These are phyloP conservation scores for Theristicus caerulescens DNA, from an alignment of 2,113 vertebrate species.

Conservation along the genomic window DNA sequence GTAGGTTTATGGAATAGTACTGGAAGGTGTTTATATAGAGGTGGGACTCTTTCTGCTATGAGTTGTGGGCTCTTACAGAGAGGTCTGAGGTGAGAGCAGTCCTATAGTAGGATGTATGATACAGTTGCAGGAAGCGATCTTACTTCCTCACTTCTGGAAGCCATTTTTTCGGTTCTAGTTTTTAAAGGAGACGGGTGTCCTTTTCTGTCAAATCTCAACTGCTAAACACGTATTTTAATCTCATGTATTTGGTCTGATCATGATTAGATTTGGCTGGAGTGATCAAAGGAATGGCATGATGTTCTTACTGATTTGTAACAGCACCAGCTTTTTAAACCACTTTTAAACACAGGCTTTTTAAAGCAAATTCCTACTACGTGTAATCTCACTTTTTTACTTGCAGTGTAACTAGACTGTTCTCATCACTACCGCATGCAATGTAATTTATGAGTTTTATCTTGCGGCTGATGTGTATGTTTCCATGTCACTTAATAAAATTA, in stretches of 20 bases:
- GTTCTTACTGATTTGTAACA: not conserved
- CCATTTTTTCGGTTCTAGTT: not conserved
- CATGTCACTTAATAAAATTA: not conserved
- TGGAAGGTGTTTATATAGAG: not conserved
- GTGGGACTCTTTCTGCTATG: not conserved
- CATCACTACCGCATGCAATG: accelerated
- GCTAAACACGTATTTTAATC: not conserved
- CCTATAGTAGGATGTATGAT: not conserved
- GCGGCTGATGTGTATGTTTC: not conserved
- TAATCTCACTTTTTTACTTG: not conserved
- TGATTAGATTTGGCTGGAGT: not conserved
- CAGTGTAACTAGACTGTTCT: not conserved
- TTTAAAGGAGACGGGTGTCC: not conserved
- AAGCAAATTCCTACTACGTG: not conserved
- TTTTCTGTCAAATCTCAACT: not conserved
- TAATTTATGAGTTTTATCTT: not conserved
- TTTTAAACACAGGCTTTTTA: not conserved
- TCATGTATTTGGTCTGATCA: not conserved
- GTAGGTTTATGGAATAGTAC: not conserved
- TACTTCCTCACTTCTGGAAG: slow-evolving; percentile 33
- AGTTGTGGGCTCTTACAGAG: not conserved
- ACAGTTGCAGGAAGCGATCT: not conserved
- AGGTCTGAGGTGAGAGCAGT: not conserved
- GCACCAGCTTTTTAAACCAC: not conserved
- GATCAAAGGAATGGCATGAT: not conserved